Evolutionary conservation across 2,797 vertebrate genomes (phyloP), one percentile per base, ranked within the genome.

Genomic region (Cyprinodon diabolis): DNA sequence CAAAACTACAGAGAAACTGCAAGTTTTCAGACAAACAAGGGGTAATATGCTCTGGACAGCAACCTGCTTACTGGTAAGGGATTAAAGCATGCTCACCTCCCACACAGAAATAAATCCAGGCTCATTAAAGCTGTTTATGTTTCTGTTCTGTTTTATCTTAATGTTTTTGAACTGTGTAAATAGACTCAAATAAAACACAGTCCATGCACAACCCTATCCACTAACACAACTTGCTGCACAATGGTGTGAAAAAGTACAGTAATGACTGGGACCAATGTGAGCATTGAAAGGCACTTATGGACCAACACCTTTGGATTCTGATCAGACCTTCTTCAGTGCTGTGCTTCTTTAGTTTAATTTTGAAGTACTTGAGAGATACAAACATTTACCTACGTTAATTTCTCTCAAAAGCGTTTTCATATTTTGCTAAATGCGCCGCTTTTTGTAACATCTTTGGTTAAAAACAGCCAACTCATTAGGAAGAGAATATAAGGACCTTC

Each of bases 71-170:
- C 30, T 17, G 1, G 30, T 25, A 68, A 21, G 48, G 66, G 49
- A 68, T 68, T 52, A 68, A 52, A 68, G 30, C 17, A 17, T 4
- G 30, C 49, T 68, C 49, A 8, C 25, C 49, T 68, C 49, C 66
- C 48, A 52, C 66, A 54, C 25, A 68, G 25, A 68, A 68, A 35
- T 51, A 68, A 52, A 68, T 52, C 66, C 21, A 30, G 17, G 4
- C 6, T 52, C 49, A 65, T 65, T 65, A 65, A 65, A 45, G 40
- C 40, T 65, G 40, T 65, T 52, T 25, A n/a, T 49, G 35, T 15
- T 17, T 17, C 37, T 52, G 52, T 30, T 68, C 12, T 35, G n/a
- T 63, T 65, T 63, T 65, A 65, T 65, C 62, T 65, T 65, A 23
- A 0, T 62, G n/a, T n/a, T 43, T 62, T 63, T 2, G 43, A 63